phyloP scores from a whole-genome alignment of 2,797 vertebrate species.

The Thaleichthys pacificus region DNA sequence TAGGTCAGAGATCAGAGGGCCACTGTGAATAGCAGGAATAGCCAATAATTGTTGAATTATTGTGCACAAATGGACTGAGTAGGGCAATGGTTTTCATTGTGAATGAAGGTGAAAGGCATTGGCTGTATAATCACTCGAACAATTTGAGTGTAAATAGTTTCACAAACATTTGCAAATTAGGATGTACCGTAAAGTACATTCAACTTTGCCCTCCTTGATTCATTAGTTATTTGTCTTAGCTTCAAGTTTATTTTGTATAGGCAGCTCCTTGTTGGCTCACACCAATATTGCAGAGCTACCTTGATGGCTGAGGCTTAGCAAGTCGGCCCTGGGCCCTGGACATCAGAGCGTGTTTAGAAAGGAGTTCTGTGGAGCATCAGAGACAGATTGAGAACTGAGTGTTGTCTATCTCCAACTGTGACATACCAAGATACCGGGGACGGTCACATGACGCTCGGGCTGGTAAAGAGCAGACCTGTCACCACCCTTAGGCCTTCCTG shows the following conservation, averaged over 20 bases:
- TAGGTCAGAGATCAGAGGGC: constrained; percentile 11
- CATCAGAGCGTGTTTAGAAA: constrained; percentile 43
- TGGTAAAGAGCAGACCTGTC: constrained; percentile 38
- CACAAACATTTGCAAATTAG: not conserved
- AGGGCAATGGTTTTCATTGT: not conserved
- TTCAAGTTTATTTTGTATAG: not conserved
- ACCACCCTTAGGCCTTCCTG: constrained; percentile 20
- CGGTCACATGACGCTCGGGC: constrained; percentile 33
- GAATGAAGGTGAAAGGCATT: not conserved
- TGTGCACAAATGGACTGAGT: not conserved
- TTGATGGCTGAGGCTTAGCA: constrained; percentile 46
- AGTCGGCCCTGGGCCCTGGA: constrained; percentile 45
- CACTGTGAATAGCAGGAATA: constrained; percentile 5
- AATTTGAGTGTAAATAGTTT: not conserved
- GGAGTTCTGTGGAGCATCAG: constrained; percentile 41
- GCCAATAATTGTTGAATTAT: not conserved
- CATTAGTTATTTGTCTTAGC: not conserved
- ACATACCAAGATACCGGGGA: constrained; percentile 53
- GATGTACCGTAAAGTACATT: not conserved
- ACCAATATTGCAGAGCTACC: constrained; percentile 43
- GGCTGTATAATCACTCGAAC: not conserved
- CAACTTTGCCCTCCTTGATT: not conserved
- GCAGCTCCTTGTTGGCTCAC: constrained; percentile 24
- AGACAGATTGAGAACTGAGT: constrained; percentile 49
- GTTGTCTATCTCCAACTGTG: constrained; percentile 52